phyloP scores from a whole-genome alignment of 2,888 invertebrate genomes.

The Andrena hattorfiana region DNA sequence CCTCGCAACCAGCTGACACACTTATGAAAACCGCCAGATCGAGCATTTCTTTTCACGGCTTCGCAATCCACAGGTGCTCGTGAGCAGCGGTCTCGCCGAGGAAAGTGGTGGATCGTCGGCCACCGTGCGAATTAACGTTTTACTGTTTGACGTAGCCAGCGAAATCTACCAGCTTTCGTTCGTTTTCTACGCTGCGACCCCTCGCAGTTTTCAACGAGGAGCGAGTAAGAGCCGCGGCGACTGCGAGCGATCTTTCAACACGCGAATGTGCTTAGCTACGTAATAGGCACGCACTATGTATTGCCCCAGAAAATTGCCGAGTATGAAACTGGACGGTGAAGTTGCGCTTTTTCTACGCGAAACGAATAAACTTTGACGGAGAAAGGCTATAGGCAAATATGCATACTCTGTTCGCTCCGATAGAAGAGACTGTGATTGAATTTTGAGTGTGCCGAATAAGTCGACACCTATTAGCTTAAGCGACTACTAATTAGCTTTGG shows the following conservation, averaged over 20 bases:
- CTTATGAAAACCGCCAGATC: constrained; percentile 55
- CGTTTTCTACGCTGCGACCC: neutral
- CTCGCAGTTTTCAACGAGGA: neutral
- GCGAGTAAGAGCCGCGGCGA: no score
- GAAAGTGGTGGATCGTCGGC: constrained; percentile 27
- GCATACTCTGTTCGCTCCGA: no score
- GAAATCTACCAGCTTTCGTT: neutral
- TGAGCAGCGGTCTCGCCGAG: constrained; percentile 17
- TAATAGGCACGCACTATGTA: no score
- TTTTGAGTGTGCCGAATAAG: no score
- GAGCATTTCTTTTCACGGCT: constrained; percentile 49
- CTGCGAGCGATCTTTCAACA: no score
- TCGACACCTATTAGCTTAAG: no score
- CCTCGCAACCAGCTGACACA: constrained; percentile 54
- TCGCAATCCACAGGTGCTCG: constrained; percentile 10
- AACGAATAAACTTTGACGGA: neutral
- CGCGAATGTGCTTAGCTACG: no score
- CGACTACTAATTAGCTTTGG: no score
- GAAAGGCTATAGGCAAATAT: neutral
- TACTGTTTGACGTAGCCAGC: neutral
- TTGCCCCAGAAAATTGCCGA: no score
- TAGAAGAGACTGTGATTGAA: no score
- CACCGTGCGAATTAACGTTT: neutral
- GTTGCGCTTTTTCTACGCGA: neutral
- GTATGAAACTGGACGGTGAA: neutral